A percentile compares a stretch with the other conserved stretches of the same genome.
Conservation (phyloP, 2,113 vertebrate species). For the Colossoma macropomum region DNA sequence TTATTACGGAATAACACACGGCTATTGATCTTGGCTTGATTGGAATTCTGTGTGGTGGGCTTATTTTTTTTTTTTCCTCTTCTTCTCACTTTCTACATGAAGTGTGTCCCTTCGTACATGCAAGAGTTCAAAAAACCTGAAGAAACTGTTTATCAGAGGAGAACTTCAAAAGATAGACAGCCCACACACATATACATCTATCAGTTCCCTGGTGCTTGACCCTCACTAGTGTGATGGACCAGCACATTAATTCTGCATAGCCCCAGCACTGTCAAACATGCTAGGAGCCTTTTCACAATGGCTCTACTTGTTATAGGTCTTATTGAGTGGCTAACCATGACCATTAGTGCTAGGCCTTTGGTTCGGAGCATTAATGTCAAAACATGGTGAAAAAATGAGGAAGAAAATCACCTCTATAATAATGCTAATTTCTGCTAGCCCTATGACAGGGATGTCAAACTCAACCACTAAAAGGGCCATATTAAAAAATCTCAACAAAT, state of each 20-base stretch:
- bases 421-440: too few relatives aligned
- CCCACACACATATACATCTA: conserved; percentile 41
- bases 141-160: conserved; percentile 59
- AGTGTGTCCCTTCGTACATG: conserved; percentile 25
- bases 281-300: neutral
- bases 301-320: neutral
- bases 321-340: neutral
- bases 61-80: conserved; percentile 11
- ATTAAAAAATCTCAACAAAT: too few relatives aligned
- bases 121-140: conserved; percentile 37
- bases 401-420: too few relatives aligned
- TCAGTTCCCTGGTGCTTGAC: conserved; percentile 39
- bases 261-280: neutral
- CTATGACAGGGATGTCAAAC: too few relatives aligned
- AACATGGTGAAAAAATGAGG: too few relatives aligned
- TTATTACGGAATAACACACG: conserved; percentile 71
- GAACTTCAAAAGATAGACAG: conserved; percentile 52
- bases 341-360: too few relatives aligned
- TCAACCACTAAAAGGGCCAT: too few relatives aligned
- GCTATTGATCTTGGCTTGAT: conserved; percentile 72
- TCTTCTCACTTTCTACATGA: neutral
- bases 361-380: too few relatives aligned
- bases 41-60: conserved; percentile 62
- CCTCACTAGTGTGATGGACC: conserved; percentile 45
- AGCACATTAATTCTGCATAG: conserved; percentile 16